phyloP scores from a whole-genome alignment of 2,113 vertebrate genomes.

The Anguilla japonica region DNA sequence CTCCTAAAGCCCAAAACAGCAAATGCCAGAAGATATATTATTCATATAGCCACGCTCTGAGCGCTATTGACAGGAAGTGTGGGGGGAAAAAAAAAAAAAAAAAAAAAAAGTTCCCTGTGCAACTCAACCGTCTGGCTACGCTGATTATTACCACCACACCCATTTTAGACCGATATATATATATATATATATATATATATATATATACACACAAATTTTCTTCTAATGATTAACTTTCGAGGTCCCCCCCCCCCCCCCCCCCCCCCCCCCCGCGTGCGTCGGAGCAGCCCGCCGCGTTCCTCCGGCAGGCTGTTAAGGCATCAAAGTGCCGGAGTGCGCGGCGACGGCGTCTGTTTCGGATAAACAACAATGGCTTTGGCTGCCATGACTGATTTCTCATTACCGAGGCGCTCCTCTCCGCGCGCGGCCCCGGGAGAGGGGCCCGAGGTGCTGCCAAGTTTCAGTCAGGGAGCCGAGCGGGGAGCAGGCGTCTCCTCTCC shows the following conservation, averaged over 20 bases:
- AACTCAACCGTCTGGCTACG: not conserved
- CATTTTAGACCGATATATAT: not conserved
- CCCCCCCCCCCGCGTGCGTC: not conserved
- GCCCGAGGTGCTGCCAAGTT: not conserved
- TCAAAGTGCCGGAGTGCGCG: not conserved
- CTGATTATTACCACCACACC: constrained; percentile 22
- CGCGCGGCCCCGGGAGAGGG: not conserved
- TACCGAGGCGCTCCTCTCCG: not conserved
- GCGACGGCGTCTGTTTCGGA: not conserved
- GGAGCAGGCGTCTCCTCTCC: not conserved
- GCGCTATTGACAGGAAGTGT: constrained; percentile 15
- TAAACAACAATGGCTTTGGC: constrained; percentile 8
- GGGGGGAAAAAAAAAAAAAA: not conserved
- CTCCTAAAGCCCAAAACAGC: constrained; percentile 30
- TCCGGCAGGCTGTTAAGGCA: not conserved
- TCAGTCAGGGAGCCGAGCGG: not conserved
- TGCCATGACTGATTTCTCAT: constrained; percentile 18
- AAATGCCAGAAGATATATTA: constrained; percentile 49
- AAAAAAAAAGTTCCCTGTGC: not conserved
- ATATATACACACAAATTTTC: not conserved
- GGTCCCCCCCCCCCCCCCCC: not conserved
- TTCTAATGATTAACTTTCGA: not conserved
- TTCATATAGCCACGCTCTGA: constrained; percentile 31
- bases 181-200: not conserved
- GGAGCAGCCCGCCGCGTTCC: not conserved